These are phyloP conservation scores for Sebastes diploproa DNA, from an alignment of 2,797 vertebrate genomes.

Conservation along the genomic window DNA sequence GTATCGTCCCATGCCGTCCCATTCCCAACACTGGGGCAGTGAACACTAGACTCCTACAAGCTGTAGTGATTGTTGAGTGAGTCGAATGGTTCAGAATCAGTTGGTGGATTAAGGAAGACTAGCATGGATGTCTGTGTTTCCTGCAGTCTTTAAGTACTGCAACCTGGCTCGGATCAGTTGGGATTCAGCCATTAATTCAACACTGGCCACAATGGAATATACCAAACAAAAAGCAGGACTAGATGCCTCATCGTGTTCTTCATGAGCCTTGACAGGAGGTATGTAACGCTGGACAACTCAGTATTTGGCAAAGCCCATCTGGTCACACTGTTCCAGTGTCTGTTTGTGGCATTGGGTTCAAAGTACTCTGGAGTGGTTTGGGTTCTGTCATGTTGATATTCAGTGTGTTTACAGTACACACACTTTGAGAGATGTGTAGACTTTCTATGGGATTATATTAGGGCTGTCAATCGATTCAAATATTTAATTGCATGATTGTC, in stretches of 20 bases:
- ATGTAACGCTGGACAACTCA: constrained; percentile 34
- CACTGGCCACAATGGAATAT: constrained; percentile 41
- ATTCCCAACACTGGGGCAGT: constrained; percentile 59
- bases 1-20: constrained; percentile 74
- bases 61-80: constrained; percentile 33
- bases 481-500: no score
- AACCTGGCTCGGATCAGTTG: background rate
- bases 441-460: background rate
- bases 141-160: constrained; percentile 2
- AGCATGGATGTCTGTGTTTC: constrained; percentile 20
- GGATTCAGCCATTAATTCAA: constrained; percentile 25
- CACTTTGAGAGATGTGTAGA: background rate
- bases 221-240: constrained; percentile 38
- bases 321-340: background rate
- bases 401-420: background rate
- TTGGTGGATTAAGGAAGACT: constrained; percentile 11
- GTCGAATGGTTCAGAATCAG: constrained; percentile 27
- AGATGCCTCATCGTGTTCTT: constrained; percentile 18
- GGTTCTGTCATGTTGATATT: constrained; percentile 17
- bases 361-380: background rate
- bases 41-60: constrained; percentile 46
- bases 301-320: background rate
- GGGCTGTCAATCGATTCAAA: no score
- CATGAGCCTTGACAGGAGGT: constrained; percentile 55
- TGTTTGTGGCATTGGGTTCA: constrained; percentile 2